These are phyloP conservation scores for Apaloderma vittatum DNA, from an alignment of 2,113 vertebrate species.

Conservation along the genomic window DNA sequence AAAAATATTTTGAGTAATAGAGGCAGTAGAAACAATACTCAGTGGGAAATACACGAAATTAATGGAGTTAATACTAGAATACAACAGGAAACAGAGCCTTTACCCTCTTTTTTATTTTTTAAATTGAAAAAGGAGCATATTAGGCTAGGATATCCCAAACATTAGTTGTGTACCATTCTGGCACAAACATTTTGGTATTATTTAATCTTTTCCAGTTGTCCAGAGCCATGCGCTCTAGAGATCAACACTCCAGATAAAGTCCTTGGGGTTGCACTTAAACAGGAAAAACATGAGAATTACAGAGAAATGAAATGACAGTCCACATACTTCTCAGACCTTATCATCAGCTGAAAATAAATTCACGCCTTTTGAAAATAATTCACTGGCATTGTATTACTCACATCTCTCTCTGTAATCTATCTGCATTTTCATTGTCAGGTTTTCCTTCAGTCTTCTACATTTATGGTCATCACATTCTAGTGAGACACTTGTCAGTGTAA, in stretches of 20 bases:
- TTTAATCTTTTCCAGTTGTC: neutral
- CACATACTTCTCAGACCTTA: neutral
- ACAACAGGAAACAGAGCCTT: neutral
- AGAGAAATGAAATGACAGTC: neutral
- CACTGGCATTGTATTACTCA: neutral
- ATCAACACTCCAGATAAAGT: neutral
- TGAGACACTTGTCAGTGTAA: neutral
- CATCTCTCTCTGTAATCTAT: neutral
- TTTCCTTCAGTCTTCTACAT: neutral
- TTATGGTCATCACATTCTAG: neutral
- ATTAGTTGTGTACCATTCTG: neutral
- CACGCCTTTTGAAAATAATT: neutral
- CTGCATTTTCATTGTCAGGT: neutral
- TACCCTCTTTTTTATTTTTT: accelerated
- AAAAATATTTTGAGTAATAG: neutral
- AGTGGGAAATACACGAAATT: neutral
- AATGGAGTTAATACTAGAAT: neutral
- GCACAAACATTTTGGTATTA: neutral
- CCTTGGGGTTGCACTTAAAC: neutral
- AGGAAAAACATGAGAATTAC: neutral
- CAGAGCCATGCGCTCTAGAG: neutral
- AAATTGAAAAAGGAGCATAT: neutral
- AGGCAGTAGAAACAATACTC: neutral
- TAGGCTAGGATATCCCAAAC: neutral
- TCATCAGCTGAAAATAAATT: slow-evolving; percentile 14